Base-by-base conservation (phyloP, 1,140 invertebrate species). In the Agraylea sexmaculata region DNA sequence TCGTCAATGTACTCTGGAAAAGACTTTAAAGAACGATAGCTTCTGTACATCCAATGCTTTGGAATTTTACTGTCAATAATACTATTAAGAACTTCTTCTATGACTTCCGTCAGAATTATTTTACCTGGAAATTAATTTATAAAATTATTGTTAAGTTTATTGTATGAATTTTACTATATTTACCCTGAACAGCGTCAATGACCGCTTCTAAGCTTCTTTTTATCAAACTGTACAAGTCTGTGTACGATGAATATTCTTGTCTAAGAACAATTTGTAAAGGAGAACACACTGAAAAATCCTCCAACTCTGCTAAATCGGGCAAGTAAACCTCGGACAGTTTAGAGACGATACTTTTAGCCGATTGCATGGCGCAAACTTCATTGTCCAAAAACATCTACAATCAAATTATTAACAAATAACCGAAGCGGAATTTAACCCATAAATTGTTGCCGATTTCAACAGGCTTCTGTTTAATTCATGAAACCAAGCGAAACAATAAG, bases 11-110 rank as follows among this genome's bases (percentile, higher is more conserved):
- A 97, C 54, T 84, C 83, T 25, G 86, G 86, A 12, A 96, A 65
- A 1, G 90, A 85, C 58, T 96, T 96, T 3, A 95, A 60, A 4
- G 88, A 94, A 4, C 92, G 91, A 64, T 96, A 97, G 3, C 90
- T 90, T 51, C 77, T 79, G 49, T 71, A 72, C 36, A 77, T 77
- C 90, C 90, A 96, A 50, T 84, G 67, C 11, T 62, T 62, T 1
- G 90, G 89, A 44, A 94, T 87, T 64, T 77, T 84, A 4, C 82
- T 83, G 30, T 77, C 81, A 30, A 88, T 66, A 47, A 95, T 85
- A 39, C 84, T 83, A 10, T 75, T 74, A 20, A 85, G 74, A 3
- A 95, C 81, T 57, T 87, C 83, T 61, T 96, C 92, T 12, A 93
- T 73, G 43, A 87, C 80, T 25, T 79, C 69, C 1, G 86, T 89